These are phyloP conservation scores for Acrobasis suavella DNA, from an alignment of 2,888 invertebrate genomes.

Conservation along the genomic window DNA sequence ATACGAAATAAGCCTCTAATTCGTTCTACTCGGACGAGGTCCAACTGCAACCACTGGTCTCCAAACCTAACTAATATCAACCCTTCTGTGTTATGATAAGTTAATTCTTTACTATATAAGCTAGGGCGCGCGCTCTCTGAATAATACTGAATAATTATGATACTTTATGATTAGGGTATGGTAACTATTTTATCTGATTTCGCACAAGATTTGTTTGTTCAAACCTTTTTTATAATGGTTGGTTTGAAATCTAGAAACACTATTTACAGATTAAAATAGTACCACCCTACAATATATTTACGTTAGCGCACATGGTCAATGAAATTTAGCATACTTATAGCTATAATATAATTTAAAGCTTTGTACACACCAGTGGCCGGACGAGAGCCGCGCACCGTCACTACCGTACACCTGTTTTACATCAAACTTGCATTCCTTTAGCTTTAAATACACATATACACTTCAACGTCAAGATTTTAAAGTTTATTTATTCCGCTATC, in stretches of 20 bases:
- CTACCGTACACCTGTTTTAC: constrained; percentile 62
- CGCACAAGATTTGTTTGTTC: too few species aligned
- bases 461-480: constrained; percentile 62
- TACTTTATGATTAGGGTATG: not conserved
- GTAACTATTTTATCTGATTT: not conserved
- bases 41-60: constrained; percentile 19
- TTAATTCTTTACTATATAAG: constrained; percentile 20
- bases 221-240: too few species aligned
- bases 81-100: constrained; percentile 5
- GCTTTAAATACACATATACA: constrained; percentile 73
- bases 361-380: constrained; percentile 29
- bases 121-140: constrained; percentile 55
- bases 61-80: constrained; percentile 16
- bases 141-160: constrained; percentile 35
- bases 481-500: constrained; percentile 58
- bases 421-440: constrained; percentile 55
- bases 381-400: constrained; percentile 65
- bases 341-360: constrained; percentile 23
- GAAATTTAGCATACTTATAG: constrained; percentile 12
- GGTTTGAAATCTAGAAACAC: too few species aligned
- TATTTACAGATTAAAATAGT: not conserved
- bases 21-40: constrained; percentile 12
- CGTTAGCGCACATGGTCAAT: not conserved
- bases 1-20: not conserved
- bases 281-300: not conserved